Conservation (phyloP, 2,113 vertebrate species). For the Mellivora capensis region DNA sequence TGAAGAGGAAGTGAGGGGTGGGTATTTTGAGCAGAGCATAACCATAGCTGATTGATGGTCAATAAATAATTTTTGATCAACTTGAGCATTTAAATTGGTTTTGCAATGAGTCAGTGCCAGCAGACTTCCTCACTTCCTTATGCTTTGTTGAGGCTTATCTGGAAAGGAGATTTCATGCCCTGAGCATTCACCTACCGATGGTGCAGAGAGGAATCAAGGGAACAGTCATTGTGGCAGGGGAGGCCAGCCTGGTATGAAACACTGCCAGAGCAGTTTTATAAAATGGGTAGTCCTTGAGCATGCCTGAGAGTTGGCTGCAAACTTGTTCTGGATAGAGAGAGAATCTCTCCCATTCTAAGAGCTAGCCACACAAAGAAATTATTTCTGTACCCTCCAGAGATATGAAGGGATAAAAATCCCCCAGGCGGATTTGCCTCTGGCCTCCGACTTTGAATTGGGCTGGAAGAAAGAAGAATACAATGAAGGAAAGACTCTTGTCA, state of each 20-base stretch:
- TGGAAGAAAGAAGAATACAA: neutral
- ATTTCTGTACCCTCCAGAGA: neutral
- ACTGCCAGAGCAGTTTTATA: neutral
- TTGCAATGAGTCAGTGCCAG: neutral
- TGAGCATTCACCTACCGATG: neutral
- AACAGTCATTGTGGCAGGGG: neutral
- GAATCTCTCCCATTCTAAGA: neutral
- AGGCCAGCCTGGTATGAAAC: neutral
- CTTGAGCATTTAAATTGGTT: slow-evolving; percentile 59
- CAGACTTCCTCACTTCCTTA: neutral
- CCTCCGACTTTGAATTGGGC: neutral
- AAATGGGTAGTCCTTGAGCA: slow-evolving; percentile 12
- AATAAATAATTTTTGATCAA: slow-evolving; percentile 34
- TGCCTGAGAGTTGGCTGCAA: neutral
- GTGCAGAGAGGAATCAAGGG: neutral
- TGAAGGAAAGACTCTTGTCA: neutral
- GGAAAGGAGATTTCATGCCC: slow-evolving; percentile 35
- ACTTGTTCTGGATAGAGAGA: neutral
- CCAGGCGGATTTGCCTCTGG: neutral
- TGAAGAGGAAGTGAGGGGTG: slow-evolving; percentile 1
- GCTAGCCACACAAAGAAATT: neutral
- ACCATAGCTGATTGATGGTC: neutral
- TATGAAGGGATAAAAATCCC: neutral
- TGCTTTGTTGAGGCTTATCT: slow-evolving; percentile 37
- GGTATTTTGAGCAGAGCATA: neutral